Conservation (phyloP, 30 jellyfish, hydroid and myxozoan species). For the Sanderia malayensis region DNA sequence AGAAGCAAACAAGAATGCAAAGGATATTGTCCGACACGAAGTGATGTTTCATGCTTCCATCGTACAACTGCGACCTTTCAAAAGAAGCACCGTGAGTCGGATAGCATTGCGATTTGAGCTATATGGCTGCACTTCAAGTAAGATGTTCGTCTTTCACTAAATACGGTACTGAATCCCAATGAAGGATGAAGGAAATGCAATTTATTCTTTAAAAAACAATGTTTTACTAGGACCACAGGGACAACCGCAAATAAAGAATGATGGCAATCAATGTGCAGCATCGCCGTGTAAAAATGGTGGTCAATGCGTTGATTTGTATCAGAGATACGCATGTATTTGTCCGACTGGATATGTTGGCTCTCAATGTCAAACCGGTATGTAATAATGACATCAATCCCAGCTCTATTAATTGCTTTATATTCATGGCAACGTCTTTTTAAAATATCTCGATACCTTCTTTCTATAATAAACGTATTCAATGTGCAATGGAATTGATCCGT, state of each 20-base stretch:
- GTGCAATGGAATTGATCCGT: too few relatives aligned
- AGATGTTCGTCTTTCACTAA: too few relatives aligned
- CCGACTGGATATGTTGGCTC: slow-evolving; percentile 75
- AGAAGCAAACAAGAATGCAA: slow-evolving; percentile 69
- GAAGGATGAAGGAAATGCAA: too few relatives aligned
- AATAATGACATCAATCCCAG: background rate
- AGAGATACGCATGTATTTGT: slow-evolving; percentile 73
- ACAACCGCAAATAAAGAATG: slow-evolving; percentile 60
- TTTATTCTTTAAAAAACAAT: too few relatives aligned
- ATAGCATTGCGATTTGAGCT: slow-evolving; percentile 83
- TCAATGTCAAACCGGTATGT: slow-evolving; percentile 67
- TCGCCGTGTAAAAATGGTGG: slow-evolving; percentile 90
- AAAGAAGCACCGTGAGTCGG: slow-evolving; percentile 5
- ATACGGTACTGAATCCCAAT: too few relatives aligned
- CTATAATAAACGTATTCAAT: too few relatives aligned
- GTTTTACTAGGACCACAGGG: slow-evolving; percentile 99
- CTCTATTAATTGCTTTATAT: too few relatives aligned
- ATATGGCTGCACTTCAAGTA: slow-evolving; percentile 93
- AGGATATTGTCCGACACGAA: slow-evolving; percentile 60
- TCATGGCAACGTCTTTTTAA: too few relatives aligned
- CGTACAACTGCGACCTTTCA: slow-evolving; percentile 22
- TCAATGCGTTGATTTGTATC: slow-evolving; percentile 71
- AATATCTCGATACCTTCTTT: too few relatives aligned
- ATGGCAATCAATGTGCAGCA: slow-evolving; percentile 64
- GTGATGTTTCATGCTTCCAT: slow-evolving; percentile 36